Evolutionary conservation across 37 sponge, comb jelly and placozoan genomes (phyloP), one percentile per base, ranked within the genome.

Genomic region (Tethya wilhelma): DNA sequence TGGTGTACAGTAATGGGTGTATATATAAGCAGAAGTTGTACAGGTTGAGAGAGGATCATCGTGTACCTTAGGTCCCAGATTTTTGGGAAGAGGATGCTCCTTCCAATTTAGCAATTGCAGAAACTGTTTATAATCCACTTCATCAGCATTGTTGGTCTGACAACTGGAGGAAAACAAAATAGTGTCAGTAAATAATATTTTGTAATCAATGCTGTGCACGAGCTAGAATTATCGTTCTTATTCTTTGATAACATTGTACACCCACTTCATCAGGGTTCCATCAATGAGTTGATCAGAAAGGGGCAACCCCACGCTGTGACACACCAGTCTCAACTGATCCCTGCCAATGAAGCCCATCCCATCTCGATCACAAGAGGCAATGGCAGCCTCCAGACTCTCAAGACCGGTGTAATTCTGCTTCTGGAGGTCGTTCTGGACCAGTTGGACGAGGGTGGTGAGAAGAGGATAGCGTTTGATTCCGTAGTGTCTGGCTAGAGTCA

Each of bases 401-500:
- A 93, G 85, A 14, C 36, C 30, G 19, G 71, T 80, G 63, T 77
- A 93, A 59, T 85, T 88, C 37, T 75, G 71, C 67, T 81, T 84
- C 46, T 64, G 32, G 36, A 93, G 66, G 77, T 76, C 81, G 26
- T 72, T 75, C 57, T 89, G 94, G 23, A 86, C 75, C 31, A 93
- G 44, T 2, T 32, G 38, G 28, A 85, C 65, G 14, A 93, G 70
- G 0, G 90, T 56, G 63, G 76, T 30, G 32, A 93, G 80, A n/a
- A 79, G 64, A 26, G 90, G 90, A 11, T 58, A 72, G 28, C 34
- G 69, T 60, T 70, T 71, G 40, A 85, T 79, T 31, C 96, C 96
- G 59, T 91, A 96, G 53, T 87, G 68, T 22, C 97, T 42, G 0
- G 89, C 96, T 32, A 96, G 79, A 20, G 97, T 96, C 55, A 96